phyloP scores from a whole-genome alignment of 1,140 invertebrate species.

The Helicoverpa armigera region DNA sequence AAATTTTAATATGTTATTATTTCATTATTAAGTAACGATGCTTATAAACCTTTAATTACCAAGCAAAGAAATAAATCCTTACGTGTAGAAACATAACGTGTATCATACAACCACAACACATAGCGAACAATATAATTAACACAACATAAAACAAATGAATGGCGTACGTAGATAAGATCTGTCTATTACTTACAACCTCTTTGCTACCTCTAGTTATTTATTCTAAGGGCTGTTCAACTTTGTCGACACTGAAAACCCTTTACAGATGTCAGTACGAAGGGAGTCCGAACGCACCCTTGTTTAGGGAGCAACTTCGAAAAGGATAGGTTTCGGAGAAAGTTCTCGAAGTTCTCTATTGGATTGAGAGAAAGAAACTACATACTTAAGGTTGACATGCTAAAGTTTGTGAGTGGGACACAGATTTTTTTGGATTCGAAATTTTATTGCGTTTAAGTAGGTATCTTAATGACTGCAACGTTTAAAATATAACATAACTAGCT shows the following conservation, averaged over 20 bases:
- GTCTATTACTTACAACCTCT: neutral
- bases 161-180: neutral
- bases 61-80: too few species aligned
- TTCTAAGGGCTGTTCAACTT: constrained; percentile 51
- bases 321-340: constrained; percentile 49
- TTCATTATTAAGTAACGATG: too few species aligned
- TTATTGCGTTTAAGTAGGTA: too few species aligned
- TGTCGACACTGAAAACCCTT: constrained; percentile 63
- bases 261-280: constrained; percentile 59
- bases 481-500: too few species aligned
- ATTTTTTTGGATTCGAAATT: too few species aligned
- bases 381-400: constrained; percentile 5
- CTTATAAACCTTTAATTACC: too few species aligned
- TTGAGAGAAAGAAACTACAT: constrained; percentile 33
- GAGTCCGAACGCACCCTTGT: constrained; percentile 57
- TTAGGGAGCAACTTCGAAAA: constrained; percentile 68
- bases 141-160: neutral
- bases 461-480: too few species aligned
- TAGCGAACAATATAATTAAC: neutral
- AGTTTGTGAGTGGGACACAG: too few species aligned
- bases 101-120: too few species aligned
- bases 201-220: constrained; percentile 49
- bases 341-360: constrained; percentile 34
- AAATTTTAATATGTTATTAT: too few species aligned
- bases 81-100: too few species aligned